A percentile compares a stretch with the other conserved stretches of the same genome.
phyloP scores from a whole-genome alignment of 2,888 invertebrate genomes.

The Idaea biselata region DNA sequence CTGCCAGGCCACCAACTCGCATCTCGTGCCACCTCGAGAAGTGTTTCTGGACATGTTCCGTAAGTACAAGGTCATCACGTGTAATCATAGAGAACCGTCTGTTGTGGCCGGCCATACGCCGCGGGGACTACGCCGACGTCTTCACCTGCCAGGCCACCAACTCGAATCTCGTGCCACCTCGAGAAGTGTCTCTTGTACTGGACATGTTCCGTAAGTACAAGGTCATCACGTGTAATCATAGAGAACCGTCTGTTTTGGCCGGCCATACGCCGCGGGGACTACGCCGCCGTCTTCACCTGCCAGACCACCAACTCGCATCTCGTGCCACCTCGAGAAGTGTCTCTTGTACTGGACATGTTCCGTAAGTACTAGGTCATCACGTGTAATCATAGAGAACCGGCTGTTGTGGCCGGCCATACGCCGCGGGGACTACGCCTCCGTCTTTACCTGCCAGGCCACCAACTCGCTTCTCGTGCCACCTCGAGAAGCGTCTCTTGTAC shows the following conservation, averaged over 20 bases:
- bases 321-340: too few relatives aligned
- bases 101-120: constrained; percentile 86
- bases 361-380: too few relatives aligned
- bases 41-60: too few relatives aligned
- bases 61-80: too few relatives aligned
- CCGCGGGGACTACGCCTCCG: constrained; percentile 90
- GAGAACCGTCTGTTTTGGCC: too few relatives aligned
- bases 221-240: too few relatives aligned
- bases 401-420: constrained; percentile 87
- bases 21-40: too few relatives aligned
- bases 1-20: too few relatives aligned
- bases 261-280: too few relatives aligned
- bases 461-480: constrained; percentile 92
- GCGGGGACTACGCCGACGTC: constrained; percentile 90
- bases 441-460: constrained; percentile 92
- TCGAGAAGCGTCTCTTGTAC: constrained; percentile 86
- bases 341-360: too few relatives aligned
- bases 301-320: too few relatives aligned
- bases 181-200: constrained; percentile 87
- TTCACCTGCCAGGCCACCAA: constrained; percentile 94
- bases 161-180: constrained; percentile 89
- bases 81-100: constrained; percentile 92
- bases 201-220: constrained; percentile 89
- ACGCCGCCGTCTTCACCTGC: constrained; percentile 93
- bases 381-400: constrained; percentile 92